Evolutionary conservation across 1,140 invertebrate species (phyloP), one percentile per base, ranked within the genome.

Genomic region (Tetramorium simillimum): DNA sequence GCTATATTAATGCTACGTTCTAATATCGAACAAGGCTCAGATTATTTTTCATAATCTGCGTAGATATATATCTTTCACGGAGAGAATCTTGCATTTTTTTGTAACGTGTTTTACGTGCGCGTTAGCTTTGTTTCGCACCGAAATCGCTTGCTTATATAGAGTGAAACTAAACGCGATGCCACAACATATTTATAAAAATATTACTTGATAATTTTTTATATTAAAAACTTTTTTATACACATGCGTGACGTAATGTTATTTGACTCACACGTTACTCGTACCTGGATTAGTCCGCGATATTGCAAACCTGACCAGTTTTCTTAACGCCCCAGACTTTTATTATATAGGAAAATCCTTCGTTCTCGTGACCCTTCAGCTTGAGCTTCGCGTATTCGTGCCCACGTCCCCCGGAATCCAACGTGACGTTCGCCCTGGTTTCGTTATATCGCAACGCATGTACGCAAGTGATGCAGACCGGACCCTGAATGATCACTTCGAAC

Each of bases 301-400:
- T 21, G 49, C 75, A 86, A 60, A 65, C 12, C 46, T 60, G 65
- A 81, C 40, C 69, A 46, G 33, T 46, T 40, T 86, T 90, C 0
- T 24, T 16, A 5, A 89, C 67, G 3, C 82, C 90, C 87, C 88
- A 94, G 2, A 93, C 56, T 80, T 89, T 93, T 9, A 92, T 75
- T 14, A 72, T 56, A 33, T 90, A 90, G 1, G 76, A 85, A n/a
- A 93, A 70, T 1, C 89, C 85, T 33, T 82, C 70, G 33, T 92
- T 86, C 16, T 87, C 21, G 16, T 72, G 21, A 3, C 78, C 88
- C 0, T 76, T 65, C 1, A 93, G 21, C 4, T 21, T 84, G 0
- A 93, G 62, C 6, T 86, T 91, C 2, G 78, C 88, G 3, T 43
- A 78, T 18, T 51, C 72, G 16, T 85, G n/a, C 0, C 81, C 65